These are phyloP conservation scores for Poeciliopsis retropinna DNA, from an alignment of 2,113 vertebrate species.

Conservation along the genomic window DNA sequence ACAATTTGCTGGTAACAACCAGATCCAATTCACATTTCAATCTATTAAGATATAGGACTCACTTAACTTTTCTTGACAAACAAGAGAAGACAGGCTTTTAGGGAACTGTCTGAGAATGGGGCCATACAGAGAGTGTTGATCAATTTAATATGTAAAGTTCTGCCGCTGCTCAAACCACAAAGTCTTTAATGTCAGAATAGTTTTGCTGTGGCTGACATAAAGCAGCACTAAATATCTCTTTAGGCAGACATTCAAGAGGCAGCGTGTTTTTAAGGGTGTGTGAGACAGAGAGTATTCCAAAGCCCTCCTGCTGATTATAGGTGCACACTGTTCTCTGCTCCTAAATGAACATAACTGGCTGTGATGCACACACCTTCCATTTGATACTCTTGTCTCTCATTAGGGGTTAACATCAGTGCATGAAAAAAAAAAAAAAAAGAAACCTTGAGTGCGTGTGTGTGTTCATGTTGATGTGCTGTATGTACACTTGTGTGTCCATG, in stretches of 20 bases:
- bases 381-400: slow-evolving; percentile 65
- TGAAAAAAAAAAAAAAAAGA: neutral
- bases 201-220: slow-evolving; percentile 52
- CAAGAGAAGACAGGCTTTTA: slow-evolving; percentile 6
- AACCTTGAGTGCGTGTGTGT: no score
- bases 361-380: slow-evolving; percentile 66
- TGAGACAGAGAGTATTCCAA: slow-evolving; percentile 32
- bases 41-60: slow-evolving; percentile 26
- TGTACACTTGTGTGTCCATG: slow-evolving; percentile 27
- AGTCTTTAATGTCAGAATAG: slow-evolving; percentile 39
- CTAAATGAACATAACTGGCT: slow-evolving; percentile 69
- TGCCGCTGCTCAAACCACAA: slow-evolving; percentile 17
- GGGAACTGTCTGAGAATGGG: neutral
- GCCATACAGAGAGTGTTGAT: slow-evolving; percentile 2
- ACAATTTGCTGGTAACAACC: slow-evolving; percentile 13
- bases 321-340: slow-evolving; percentile 62
- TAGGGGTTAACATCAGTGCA: slow-evolving; percentile 42
- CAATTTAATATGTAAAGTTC: slow-evolving; percentile 40
- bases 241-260: slow-evolving; percentile 40
- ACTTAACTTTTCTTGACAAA: slow-evolving; percentile 22
- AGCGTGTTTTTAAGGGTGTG: slow-evolving; percentile 17
- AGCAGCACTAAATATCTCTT: slow-evolving; percentile 59
- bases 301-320: slow-evolving; percentile 59
- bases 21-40: slow-evolving; percentile 33
- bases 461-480: slow-evolving; percentile 4